These are phyloP conservation scores for Hippocampus abdominalis DNA, from an alignment of 2,113 vertebrate species.

Conservation along the genomic window DNA sequence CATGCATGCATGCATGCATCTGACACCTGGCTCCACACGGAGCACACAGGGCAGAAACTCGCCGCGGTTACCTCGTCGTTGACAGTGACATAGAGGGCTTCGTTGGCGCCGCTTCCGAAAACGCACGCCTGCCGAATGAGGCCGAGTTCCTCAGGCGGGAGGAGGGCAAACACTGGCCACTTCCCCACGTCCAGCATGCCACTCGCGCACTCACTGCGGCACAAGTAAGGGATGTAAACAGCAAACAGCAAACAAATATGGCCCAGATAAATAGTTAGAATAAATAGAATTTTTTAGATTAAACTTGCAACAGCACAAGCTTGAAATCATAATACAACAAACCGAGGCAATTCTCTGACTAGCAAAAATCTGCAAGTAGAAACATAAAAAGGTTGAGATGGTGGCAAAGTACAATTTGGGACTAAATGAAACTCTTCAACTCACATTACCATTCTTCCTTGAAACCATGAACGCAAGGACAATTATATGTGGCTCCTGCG, in stretches of 20 bases:
- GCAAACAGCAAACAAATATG: not conserved
- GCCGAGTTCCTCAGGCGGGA: slow-evolving; percentile 87
- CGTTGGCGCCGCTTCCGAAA: slow-evolving; percentile 90
- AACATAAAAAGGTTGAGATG: not conserved
- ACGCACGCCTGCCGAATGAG: slow-evolving; percentile 92
- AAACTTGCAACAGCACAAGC: not conserved
- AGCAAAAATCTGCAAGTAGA: not conserved
- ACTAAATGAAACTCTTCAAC: too few relatives aligned
- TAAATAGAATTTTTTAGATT: not conserved
- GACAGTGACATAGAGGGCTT: slow-evolving; percentile 90
- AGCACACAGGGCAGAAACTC: slow-evolving; percentile 1
- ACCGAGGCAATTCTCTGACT: not conserved
- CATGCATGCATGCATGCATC: slow-evolving; percentile 16
- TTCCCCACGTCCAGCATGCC: slow-evolving; percentile 98
- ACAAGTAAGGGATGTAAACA: not conserved
- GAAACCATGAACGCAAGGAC: too few relatives aligned
- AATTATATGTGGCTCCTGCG: too few relatives aligned
- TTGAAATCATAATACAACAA: not conserved
- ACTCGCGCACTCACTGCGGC: slow-evolving; percentile 32
- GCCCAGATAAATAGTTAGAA: not conserved
- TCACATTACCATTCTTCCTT: too few relatives aligned
- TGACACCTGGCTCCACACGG: slow-evolving; percentile 1
- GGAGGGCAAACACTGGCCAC: slow-evolving; percentile 96
- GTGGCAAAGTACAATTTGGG: too few relatives aligned
- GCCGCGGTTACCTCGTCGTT: slow-evolving; percentile 84